Evolutionary conservation across 2,888 invertebrate species (phyloP).

Genomic region (Agrenia bidenticulata): DNA sequence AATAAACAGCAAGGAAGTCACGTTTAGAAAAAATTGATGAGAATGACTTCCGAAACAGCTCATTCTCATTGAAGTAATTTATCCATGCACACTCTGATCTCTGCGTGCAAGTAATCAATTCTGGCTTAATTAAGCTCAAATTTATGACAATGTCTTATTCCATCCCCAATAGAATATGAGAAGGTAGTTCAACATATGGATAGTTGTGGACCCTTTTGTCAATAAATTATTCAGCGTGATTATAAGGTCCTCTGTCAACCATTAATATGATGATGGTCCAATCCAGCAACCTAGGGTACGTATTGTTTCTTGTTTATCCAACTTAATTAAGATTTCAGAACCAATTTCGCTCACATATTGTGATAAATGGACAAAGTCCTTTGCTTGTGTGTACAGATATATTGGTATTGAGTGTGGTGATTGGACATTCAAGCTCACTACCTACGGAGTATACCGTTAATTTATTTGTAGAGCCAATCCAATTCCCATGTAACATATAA

Average conservation of each 20-base stretch:
- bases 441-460: conserved; percentile 9
- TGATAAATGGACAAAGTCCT: too few relatives aligned
- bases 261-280: not conserved
- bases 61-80: not conserved
- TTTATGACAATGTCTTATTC: not conserved
- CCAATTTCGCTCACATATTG: too few relatives aligned
- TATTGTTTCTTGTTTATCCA: too few relatives aligned
- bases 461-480: conserved; percentile 16
- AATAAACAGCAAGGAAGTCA: too few relatives aligned
- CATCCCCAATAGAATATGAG: too few relatives aligned
- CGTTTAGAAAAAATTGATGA: too few relatives aligned
- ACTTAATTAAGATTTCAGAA: conserved; percentile 10
- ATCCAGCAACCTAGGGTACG: too few relatives aligned
- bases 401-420: too few relatives aligned
- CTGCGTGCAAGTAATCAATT: conserved; percentile 16
- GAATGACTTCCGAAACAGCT: too few relatives aligned
- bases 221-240: conserved; percentile 15
- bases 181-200: too few relatives aligned
- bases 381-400: too few relatives aligned
- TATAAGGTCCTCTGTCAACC: conserved; percentile 20
- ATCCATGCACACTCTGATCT: not conserved
- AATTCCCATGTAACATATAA: conserved; percentile 2
- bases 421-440: not conserved
- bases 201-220: too few relatives aligned
- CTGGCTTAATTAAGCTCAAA: not conserved